Percentiles rank a stretch among this genome's conserved stretches.
Evolutionary conservation across 2,113 vertebrate genomes (phyloP).

Genomic region (Corapipo altera): DNA sequence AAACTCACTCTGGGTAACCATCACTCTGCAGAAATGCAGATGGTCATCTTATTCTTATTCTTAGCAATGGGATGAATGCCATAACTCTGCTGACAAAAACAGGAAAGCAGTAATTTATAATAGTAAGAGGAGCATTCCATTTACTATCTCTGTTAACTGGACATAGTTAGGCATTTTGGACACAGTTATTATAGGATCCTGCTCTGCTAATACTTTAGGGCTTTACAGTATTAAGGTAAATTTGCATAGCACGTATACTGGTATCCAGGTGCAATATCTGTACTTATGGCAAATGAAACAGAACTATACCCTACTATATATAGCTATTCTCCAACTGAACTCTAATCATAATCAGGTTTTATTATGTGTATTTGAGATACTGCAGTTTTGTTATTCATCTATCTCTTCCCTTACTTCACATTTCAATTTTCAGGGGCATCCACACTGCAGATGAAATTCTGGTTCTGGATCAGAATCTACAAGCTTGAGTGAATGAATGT

Average conservation of each 20-base stretch:
- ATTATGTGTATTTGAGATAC: not conserved
- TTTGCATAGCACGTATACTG: not conserved
- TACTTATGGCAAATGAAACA: not conserved
- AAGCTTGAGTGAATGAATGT: not conserved
- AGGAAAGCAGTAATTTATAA: slow-evolving; percentile 49
- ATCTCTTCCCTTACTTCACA: not conserved
- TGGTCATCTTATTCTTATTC: slow-evolving; percentile 70
- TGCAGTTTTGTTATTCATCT: not conserved
- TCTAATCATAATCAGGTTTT: not conserved
- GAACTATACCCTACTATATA: not conserved
- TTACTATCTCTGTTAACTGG: slow-evolving; percentile 47
- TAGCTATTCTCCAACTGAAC: not conserved
- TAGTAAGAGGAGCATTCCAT: not conserved
- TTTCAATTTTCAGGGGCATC: not conserved
- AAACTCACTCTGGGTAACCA: slow-evolving; percentile 59
- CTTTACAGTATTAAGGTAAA: not conserved
- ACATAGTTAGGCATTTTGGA: slow-evolving; percentile 23
- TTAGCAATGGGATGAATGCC: slow-evolving; percentile 51
- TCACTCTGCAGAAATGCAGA: slow-evolving; percentile 66
- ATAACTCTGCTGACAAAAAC: slow-evolving; percentile 51
- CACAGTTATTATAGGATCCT: not conserved
- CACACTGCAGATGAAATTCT: not conserved
- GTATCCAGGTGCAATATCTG: not conserved
- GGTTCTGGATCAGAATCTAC: not conserved
- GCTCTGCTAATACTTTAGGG: not conserved